Evolutionary conservation across 2,113 vertebrate species (phyloP).

Genomic region (Amblyopsis rosae): DNA sequence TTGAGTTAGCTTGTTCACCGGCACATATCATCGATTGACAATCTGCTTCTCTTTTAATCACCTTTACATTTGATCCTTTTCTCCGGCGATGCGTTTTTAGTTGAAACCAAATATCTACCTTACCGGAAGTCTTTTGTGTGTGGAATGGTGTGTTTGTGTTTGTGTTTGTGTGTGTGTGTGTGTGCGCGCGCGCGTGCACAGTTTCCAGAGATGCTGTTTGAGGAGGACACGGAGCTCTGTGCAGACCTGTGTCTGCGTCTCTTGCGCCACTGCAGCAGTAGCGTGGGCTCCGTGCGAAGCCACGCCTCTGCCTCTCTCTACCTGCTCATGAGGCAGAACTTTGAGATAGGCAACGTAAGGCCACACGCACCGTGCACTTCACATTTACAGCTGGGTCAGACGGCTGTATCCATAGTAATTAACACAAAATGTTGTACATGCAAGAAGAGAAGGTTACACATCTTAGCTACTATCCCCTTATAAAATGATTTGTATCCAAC

Average conservation of each 20-base stretch:
- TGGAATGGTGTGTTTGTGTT: background rate
- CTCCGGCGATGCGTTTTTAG: too few relatives aligned
- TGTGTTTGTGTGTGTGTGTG: background rate
- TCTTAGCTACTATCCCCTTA: too few relatives aligned
- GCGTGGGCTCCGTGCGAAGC: slow-evolving; percentile 78
- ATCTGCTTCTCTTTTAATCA: too few relatives aligned
- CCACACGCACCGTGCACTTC: background rate
- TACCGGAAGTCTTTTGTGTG: too few relatives aligned
- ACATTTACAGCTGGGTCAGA: background rate
- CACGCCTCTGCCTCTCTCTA: slow-evolving; percentile 92
- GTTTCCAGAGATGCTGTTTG: slow-evolving; percentile 94
- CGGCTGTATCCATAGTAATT: background rate
- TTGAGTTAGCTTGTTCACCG: too few relatives aligned
- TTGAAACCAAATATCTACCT: too few relatives aligned
- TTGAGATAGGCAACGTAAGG: slow-evolving; percentile 90
- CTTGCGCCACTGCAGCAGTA: slow-evolving; percentile 89
- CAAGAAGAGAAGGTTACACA: too few relatives aligned
- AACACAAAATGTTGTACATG: too few relatives aligned
- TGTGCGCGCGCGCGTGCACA: slow-evolving; percentile 46
- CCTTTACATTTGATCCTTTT: too few relatives aligned
- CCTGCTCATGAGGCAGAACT: slow-evolving; percentile 94
- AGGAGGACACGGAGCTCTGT: slow-evolving; percentile 91
- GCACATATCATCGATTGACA: too few relatives aligned
- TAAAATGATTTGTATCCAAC: too few relatives aligned
- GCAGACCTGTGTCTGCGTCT: slow-evolving; percentile 89